These are phyloP conservation scores for Stomatorhinus ivindoensis DNA, from an alignment of 2,113 vertebrate species.

Conservation along the genomic window DNA sequence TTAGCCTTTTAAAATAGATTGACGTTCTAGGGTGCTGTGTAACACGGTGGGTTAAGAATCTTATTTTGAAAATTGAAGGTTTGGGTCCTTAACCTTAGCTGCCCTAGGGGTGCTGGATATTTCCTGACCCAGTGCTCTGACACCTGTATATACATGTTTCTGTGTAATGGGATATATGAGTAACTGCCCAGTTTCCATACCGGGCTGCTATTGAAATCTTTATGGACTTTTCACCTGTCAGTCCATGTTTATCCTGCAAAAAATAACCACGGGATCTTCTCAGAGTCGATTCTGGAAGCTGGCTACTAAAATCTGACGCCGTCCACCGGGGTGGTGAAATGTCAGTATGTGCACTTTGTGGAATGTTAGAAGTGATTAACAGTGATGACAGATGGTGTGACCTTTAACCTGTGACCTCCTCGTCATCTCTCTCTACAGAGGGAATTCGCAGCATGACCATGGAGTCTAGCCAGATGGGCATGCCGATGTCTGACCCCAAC, in stretches of 20 bases:
- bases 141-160: neutral
- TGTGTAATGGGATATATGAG: neutral
- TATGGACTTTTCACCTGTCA: neutral
- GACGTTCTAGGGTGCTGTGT: neutral
- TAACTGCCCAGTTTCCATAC: neutral
- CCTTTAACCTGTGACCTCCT: neutral
- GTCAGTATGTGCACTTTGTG: neutral
- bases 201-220: neutral
- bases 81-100: neutral
- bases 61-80: neutral
- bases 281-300: neutral
- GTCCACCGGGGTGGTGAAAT: neutral
- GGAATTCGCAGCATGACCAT: constrained; percentile 72
- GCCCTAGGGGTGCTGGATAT: neutral
- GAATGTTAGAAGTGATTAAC: neutral
- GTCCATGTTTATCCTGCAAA: neutral
- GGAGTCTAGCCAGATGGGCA: constrained; percentile 75
- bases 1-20: neutral
- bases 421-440: constrained; percentile 53
- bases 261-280: neutral
- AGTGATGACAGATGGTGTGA: neutral
- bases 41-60: neutral
- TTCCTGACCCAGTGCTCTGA: neutral
- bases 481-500: constrained; percentile 83
- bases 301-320: neutral